Base-by-base conservation (phyloP, 1,140 invertebrate genomes). In the Papilio polyxenes region DNA sequence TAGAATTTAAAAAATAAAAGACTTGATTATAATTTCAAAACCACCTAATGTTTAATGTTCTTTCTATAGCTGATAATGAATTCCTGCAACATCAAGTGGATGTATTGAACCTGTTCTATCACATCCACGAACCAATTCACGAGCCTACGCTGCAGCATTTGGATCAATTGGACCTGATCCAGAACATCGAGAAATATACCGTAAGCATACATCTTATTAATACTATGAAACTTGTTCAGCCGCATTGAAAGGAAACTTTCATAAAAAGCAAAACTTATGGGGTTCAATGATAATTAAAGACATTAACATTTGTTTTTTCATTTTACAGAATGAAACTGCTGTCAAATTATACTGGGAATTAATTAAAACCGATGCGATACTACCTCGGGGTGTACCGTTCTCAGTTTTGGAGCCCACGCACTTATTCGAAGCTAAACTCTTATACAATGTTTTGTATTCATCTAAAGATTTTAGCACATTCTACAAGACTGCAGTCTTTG, bases 401-500 rank as follows among this genome's bases (percentile, higher is more conserved):
- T 95, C 95, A 9, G 83, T 95, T 17, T 91, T 95, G 82, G 94
- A 96, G 72, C 89, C 92, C 11, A 89, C 94, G 11, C 96, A 97
- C 20, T 86, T 92, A 53, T 90, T 95, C 59, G 96, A 97, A 89
- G 95, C 95, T 75, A 90, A 94, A 20, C 95, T 94, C 9, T 86
- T 97, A 10, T 97, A 96, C 93, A 95, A 97, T 78, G 83, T 97
- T 17, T 95, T 97, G 85, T 96, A 95, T 89, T 95, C 95, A 83
- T 96, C 96, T 74, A 97, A 97, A 87, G 95, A 96, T 83, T 96
- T 92, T 86, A 92, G 95, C 10, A 95, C 95, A 3, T 95, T 96
- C 83, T 95, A 95, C 83, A 95, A 96, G 81, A 95, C 95, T 11
- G 95, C 96, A 23, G 92, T 95, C 17, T 96, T 95, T 93, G 94